A percentile compares a stretch with the other conserved stretches of the same genome.
Evolutionary conservation across 2,888 invertebrate genomes (phyloP).

Genomic region (Liodrosophila aerea): DNA sequence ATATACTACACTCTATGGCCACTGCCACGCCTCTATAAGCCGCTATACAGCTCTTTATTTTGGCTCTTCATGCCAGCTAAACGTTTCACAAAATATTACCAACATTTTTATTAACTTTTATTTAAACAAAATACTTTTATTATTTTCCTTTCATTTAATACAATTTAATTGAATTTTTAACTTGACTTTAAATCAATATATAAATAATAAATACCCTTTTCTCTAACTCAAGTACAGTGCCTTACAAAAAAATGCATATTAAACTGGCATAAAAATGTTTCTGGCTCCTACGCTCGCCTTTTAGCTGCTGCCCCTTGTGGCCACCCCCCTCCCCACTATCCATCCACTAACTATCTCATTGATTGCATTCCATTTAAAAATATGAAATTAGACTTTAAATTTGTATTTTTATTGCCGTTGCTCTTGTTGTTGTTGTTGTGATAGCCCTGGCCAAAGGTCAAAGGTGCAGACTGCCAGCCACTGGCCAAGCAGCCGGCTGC

Average conservation of each 20-base stretch:
- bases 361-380: conserved; percentile 50
- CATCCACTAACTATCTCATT: conserved; percentile 15
- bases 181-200: too few species aligned
- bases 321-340: background rate
- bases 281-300: background rate
- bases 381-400: conserved; percentile 52
- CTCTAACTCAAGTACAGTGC: background rate
- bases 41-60: too few species aligned
- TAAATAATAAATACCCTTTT: too few species aligned
- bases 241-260: background rate
- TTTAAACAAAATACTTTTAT: too few species aligned
- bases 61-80: too few species aligned
- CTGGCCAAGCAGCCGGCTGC: conserved; percentile 55
- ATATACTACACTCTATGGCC: too few species aligned
- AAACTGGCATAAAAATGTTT: conserved; percentile 26
- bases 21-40: too few species aligned
- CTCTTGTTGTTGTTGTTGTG: conserved; percentile 21
- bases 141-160: too few species aligned
- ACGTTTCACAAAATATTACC: too few species aligned
- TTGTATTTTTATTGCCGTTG: conserved; percentile 11
- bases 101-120: too few species aligned
- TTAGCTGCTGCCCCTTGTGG: background rate
- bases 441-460: conserved; percentile 61
- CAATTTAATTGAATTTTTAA: too few species aligned
- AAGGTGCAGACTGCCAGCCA: conserved; percentile 54